phyloP scores from a whole-genome alignment of 2,888 invertebrate genomes.

The Hemicrepidius hirtus region DNA sequence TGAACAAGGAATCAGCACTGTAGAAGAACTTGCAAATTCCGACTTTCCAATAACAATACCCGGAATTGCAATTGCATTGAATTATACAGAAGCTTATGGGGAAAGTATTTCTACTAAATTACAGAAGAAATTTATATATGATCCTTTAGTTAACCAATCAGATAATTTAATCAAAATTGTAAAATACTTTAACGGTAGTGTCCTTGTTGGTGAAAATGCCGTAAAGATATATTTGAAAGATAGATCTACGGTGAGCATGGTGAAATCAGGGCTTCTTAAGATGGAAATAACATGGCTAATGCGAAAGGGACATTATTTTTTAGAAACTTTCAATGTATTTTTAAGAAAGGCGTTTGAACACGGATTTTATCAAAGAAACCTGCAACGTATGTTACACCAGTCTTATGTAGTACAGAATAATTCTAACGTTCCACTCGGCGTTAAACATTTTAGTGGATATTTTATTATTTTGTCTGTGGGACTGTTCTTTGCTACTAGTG shows the following conservation, averaged over 20 bases:
- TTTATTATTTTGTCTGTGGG: not conserved
- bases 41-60: not conserved
- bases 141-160: not conserved
- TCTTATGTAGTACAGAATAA: too few relatives aligned
- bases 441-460: not conserved
- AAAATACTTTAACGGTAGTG: not conserved
- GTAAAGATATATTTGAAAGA: too few relatives aligned
- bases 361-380: not conserved
- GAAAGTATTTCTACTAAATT: not conserved
- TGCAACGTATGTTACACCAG: too few relatives aligned
- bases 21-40: constrained; percentile 1
- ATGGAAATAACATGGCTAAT: not conserved
- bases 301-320: not conserved
- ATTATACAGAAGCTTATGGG: not conserved
- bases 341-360: not conserved
- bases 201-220: too few relatives aligned
- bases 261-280: not conserved
- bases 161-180: not conserved
- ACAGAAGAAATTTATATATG: not conserved
- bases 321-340: not conserved
- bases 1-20: not conserved
- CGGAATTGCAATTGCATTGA: not conserved
- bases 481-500: not conserved
- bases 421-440: too few relatives aligned
- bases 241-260: not conserved